These are phyloP conservation scores for Xestia rhomboidea DNA, from an alignment of 2,888 invertebrate genomes.

Conservation along the genomic window DNA sequence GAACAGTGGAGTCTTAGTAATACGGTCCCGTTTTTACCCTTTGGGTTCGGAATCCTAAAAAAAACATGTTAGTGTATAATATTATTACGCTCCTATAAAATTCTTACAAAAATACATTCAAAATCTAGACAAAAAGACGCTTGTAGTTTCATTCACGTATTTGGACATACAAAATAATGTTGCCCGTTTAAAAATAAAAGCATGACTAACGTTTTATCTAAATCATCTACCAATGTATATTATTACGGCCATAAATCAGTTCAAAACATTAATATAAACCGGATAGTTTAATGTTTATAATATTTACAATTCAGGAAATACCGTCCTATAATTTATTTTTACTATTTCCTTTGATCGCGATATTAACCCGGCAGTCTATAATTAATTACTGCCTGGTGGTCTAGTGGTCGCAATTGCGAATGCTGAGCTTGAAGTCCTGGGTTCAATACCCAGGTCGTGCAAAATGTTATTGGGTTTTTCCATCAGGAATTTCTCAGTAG, in stretches of 20 bases:
- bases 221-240: not conserved
- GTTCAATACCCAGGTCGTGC: not conserved
- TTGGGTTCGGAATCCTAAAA: too few relatives aligned
- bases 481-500: not conserved
- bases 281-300: constrained; percentile 21
- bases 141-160: not conserved
- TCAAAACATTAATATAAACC: constrained; percentile 17
- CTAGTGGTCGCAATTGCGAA: too few relatives aligned
- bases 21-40: too few relatives aligned
- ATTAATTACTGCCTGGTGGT: not conserved
- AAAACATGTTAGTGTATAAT: too few relatives aligned
- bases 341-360: constrained; percentile 18
- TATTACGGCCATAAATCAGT: constrained; percentile 23
- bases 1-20: too few relatives aligned
- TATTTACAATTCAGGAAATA: not conserved
- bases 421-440: too few relatives aligned
- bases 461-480: not conserved
- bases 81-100: too few relatives aligned
- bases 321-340: constrained; percentile 13
- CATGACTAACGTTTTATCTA: not conserved
- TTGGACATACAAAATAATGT: not conserved
- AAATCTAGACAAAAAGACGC: not conserved
- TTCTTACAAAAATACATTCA: too few relatives aligned
- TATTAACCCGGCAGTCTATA: constrained; percentile 1
- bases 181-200: not conserved